These are phyloP conservation scores for Epistrophe eligans DNA, from an alignment of 2,888 invertebrate species.

Conservation along the genomic window DNA sequence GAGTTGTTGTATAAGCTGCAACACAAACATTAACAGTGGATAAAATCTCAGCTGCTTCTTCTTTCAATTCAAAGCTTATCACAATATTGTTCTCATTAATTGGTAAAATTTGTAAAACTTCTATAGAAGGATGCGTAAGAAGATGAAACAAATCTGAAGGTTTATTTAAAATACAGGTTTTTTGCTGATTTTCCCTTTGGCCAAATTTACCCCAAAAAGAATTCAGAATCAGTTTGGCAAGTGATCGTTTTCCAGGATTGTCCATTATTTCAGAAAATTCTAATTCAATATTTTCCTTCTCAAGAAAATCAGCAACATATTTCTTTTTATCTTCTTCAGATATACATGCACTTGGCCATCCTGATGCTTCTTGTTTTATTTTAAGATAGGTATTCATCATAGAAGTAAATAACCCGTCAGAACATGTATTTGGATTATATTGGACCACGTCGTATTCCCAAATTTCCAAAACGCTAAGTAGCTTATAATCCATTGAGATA, in stretches of 20 bases:
- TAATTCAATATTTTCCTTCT: constrained; percentile 76
- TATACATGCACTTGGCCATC: constrained; percentile 75
- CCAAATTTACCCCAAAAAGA: constrained; percentile 79
- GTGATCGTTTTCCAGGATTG: constrained; percentile 77
- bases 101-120: too few species aligned
- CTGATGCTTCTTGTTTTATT: constrained; percentile 77
- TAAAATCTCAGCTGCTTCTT: too few species aligned
- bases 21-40: too few species aligned
- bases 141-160: too few species aligned
- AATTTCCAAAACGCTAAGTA: constrained; percentile 78
- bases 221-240: constrained; percentile 78
- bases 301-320: constrained; percentile 76
- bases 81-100: too few species aligned
- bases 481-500: not conserved
- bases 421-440: constrained; percentile 56
- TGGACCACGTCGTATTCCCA: constrained; percentile 78
- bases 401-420: constrained; percentile 76
- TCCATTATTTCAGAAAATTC: constrained; percentile 71
- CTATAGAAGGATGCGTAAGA: too few species aligned
- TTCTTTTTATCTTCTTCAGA: constrained; percentile 61
- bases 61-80: too few species aligned
- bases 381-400: constrained; percentile 78
- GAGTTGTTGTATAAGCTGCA: constrained; percentile 80
- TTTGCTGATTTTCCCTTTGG: constrained; percentile 75
- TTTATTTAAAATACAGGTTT: constrained; percentile 72